These are phyloP conservation scores for Trichogramma pretiosum DNA, from an alignment of 1,140 invertebrate species.

Conservation along the genomic window DNA sequence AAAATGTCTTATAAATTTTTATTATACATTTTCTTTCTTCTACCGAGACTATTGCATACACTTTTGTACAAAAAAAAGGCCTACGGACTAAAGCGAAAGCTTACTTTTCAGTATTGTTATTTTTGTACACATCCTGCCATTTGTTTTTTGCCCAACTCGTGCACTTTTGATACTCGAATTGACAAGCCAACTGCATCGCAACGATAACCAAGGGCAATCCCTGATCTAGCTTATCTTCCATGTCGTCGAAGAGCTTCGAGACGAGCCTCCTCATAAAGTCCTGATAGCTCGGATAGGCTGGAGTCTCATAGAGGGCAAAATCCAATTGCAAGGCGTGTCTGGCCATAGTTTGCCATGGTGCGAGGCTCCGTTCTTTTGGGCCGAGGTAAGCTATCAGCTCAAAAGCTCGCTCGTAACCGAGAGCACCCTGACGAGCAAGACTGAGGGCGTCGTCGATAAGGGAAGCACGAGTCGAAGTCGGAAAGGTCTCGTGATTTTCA, in stretches of 20 bases:
- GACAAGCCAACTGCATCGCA: constrained; percentile 35
- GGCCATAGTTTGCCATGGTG: constrained; percentile 50
- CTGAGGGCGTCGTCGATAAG: constrained; percentile 51
- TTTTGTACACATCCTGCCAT: constrained; percentile 10
- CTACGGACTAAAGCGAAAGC: too few relatives aligned
- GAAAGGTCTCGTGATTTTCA: constrained; percentile 43
- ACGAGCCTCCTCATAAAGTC: constrained; percentile 33
- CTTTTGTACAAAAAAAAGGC: too few relatives aligned
- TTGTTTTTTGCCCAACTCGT: constrained; percentile 25
- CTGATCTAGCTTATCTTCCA: constrained; percentile 24
- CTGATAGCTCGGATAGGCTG: constrained; percentile 28
- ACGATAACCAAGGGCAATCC: constrained; percentile 44
- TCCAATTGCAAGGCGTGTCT: constrained; percentile 45
- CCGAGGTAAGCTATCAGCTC: constrained; percentile 10
- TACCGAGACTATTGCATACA: too few relatives aligned
- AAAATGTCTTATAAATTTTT: too few relatives aligned
- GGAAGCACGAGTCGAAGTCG: constrained; percentile 48
- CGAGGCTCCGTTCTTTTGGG: constrained; percentile 24
- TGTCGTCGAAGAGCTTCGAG: constrained; percentile 26
- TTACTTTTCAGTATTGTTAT: neutral
- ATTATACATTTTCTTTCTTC: too few relatives aligned
- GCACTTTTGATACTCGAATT: constrained; percentile 28
- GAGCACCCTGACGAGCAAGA: constrained; percentile 44
- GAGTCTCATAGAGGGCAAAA: constrained; percentile 29
- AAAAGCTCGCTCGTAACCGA: constrained; percentile 55